These are phyloP conservation scores for Octonoba sinensis DNA, from an alignment of 2,888 invertebrate genomes.

Conservation along the genomic window DNA sequence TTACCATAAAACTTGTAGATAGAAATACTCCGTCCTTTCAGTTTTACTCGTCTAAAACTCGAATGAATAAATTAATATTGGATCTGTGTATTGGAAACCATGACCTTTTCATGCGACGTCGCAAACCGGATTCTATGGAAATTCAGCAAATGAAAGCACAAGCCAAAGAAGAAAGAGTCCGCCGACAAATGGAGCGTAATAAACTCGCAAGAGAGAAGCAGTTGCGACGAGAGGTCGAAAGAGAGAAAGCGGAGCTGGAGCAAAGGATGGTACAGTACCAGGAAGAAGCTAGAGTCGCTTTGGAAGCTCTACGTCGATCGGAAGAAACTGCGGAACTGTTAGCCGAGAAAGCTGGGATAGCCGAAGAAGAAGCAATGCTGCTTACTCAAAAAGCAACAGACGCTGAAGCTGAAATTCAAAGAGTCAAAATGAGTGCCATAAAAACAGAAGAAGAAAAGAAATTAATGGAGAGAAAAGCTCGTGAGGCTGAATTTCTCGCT, in stretches of 20 bases:
- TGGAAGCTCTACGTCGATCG: constrained; percentile 91
- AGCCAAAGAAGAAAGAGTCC: constrained; percentile 91
- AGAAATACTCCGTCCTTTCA: constrained; percentile 94
- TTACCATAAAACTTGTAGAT: constrained; percentile 95
- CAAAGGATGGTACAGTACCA: constrained; percentile 89
- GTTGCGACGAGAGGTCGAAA: constrained; percentile 89
- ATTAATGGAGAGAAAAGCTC: constrained; percentile 89
- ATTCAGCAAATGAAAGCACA: constrained; percentile 99
- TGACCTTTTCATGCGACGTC: constrained; percentile 93
- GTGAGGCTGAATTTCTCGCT: constrained; percentile 93
- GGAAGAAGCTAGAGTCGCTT: constrained; percentile 91
- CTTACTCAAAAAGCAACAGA: constrained; percentile 95
- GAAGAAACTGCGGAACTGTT: constrained; percentile 96
- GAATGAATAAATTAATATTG: constrained; percentile 95
- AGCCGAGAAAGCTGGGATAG: constrained; percentile 95
- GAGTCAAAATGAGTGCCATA: constrained; percentile 76
- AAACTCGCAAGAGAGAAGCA: constrained; percentile 94
- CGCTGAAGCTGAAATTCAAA: constrained; percentile 93
- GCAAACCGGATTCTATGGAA: constrained; percentile 98
- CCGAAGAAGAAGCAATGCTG: constrained; percentile 94
- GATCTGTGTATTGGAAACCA: constrained; percentile 99
- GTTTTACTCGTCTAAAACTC: constrained; percentile 92
- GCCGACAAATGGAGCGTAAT: constrained; percentile 81
- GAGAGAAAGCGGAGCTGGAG: constrained; percentile 91
- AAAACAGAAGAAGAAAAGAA: constrained; percentile 93